Conservation (phyloP, 2,113 vertebrate species). For the Cygnus buccinator region DNA sequence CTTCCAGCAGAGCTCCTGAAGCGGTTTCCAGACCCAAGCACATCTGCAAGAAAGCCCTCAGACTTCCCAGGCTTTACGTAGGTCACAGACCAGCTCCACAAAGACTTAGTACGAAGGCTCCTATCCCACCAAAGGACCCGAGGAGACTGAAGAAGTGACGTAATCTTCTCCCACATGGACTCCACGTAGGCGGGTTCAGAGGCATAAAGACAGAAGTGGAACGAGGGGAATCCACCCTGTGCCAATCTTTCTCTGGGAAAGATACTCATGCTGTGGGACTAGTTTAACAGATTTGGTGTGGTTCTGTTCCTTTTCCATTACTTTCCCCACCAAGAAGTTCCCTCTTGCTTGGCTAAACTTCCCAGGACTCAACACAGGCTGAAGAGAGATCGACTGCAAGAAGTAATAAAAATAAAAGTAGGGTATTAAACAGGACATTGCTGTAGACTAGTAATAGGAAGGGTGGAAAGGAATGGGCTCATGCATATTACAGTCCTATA, state of each 20-base stretch:
- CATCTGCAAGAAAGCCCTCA: not conserved
- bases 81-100: not conserved
- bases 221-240: not conserved
- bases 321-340: not conserved
- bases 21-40: not conserved
- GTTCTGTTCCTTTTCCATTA: slow-evolving; percentile 7
- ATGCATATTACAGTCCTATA: slow-evolving; percentile 45
- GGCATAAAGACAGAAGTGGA: not conserved
- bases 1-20: not conserved
- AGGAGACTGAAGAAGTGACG: not conserved
- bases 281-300: not conserved
- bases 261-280: not conserved
- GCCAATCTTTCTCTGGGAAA: not conserved
- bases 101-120: not conserved
- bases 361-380: not conserved
- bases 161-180: not conserved
- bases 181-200: not conserved
- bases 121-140: not conserved
- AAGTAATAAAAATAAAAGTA: slow-evolving; percentile 46
- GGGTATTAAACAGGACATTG: slow-evolving; percentile 38
- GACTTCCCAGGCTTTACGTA: not conserved
- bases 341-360: not conserved
- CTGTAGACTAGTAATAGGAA: slow-evolving; percentile 56
- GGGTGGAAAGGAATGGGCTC: slow-evolving; percentile 58
- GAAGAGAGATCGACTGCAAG: slow-evolving; percentile 4